phyloP scores from a whole-genome alignment of 2,888 invertebrate species.

The Nephrotoma appendiculata region DNA sequence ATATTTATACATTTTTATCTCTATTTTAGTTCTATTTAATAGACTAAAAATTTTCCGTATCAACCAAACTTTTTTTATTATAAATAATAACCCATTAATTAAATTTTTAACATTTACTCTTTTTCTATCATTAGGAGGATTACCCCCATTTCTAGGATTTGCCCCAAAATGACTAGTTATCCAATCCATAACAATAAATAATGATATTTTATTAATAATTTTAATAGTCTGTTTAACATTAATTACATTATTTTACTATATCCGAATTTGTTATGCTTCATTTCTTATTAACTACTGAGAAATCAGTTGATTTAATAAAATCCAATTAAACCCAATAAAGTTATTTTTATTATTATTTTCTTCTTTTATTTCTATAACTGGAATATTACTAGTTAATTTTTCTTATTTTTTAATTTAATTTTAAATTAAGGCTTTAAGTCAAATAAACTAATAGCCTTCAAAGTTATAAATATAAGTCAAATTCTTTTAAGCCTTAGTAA shows the following conservation, averaged over 20 bases:
- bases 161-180: neutral
- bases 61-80: too few species aligned
- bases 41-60: too few species aligned
- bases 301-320: too few species aligned
- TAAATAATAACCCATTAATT: too few species aligned
- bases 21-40: too few species aligned
- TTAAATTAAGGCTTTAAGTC: neutral
- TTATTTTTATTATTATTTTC: neutral
- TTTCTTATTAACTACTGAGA: too few species aligned
- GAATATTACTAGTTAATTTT: neutral
- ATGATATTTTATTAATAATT: neutral
- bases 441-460: neutral
- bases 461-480: neutral
- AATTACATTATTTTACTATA: neutral
- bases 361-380: neutral
- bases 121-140: slow-evolving; percentile 41
- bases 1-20: too few species aligned
- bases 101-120: too few species aligned
- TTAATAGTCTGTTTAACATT: neutral
- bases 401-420: neutral
- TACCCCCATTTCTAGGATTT: slow-evolving; percentile 41
- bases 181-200: slow-evolving; percentile 18
- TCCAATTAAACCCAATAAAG: slow-evolving; percentile 35
- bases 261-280: too few species aligned
- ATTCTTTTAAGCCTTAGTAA: neutral